Evolutionary conservation across 2,113 vertebrate genomes (phyloP), one percentile per base, ranked within the genome.

Genomic region (Strigops habroptila): DNA sequence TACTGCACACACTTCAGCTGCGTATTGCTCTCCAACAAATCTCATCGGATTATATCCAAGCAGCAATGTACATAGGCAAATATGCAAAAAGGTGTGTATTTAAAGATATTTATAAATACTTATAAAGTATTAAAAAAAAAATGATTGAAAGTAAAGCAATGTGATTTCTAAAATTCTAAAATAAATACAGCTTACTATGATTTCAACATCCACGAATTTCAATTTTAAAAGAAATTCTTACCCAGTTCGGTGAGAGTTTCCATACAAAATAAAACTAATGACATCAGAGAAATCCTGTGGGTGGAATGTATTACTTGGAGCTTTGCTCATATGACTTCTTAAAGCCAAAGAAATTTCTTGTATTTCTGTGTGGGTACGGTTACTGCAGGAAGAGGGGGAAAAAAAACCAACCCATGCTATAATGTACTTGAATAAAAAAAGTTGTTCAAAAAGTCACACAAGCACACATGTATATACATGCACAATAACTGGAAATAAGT

Each of bases 251-350:
- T 99, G 99, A 95, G 98, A 98, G 33, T 98, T 99, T n/a, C 99
- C 99, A 91, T 99, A 99, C 41, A 99, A 96, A 96, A 99, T 99
- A 97, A 99, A 99, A 97, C 99, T 99, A 96, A 99, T 99, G 90
- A 99, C 99, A 97, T 99, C 99, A 21, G 99, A 99, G 97, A 99
- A 99, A 97, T 99, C 99, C 97, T 99, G 99, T 0, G 99, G 99
- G 93, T 99, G 99, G 95, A 99, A 99, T 78, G 99, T 99, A 96
- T 98, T 99, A 98, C 98, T 99, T 4, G 99, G 99, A 63, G 99
- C 97, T 97, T 98, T 99, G 97, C 98, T 99, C 99, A 99, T 99
- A 93, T 99, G 99, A 91, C 98, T 98, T 92, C 99, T 98, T 90
- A 99, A 97, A 69, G 99, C 99, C 97, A 99, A 95, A 41, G 99